Conservation (phyloP, 92 coral and sea anemone species). For the Parazoanthus swiftii region DNA sequence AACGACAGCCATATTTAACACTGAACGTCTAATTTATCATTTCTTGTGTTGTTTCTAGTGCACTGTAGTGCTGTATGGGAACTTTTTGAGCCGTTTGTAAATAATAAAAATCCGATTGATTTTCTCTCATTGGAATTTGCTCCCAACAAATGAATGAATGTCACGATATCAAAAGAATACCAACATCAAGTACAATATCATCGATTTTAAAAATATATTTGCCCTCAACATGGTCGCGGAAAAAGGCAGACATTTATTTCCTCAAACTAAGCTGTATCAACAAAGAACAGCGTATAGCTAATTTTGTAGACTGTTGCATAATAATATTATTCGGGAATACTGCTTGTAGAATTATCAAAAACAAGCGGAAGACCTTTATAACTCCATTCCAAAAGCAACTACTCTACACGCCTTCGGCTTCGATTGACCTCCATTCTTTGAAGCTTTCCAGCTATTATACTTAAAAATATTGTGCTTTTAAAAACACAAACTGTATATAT, state of each 20-base stretch:
- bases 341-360: neutral
- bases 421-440: neutral
- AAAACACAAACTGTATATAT: neutral
- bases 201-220: neutral
- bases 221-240: neutral
- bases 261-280: neutral
- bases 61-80: neutral
- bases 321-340: neutral
- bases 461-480: neutral
- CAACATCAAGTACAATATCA: conserved; percentile 4
- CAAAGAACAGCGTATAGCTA: neutral
- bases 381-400: neutral
- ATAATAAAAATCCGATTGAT: neutral
- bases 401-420: neutral
- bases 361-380: neutral
- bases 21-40: neutral
- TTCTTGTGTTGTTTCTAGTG: neutral
- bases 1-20: neutral
- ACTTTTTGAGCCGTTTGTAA: neutral
- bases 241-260: neutral
- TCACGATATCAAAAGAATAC: neutral
- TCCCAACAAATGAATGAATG: neutral
- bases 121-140: neutral
- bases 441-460: neutral
- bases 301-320: neutral